Evolutionary conservation across 2,888 invertebrate species (phyloP).

Genomic region (Eupithecia pulchellata): DNA sequence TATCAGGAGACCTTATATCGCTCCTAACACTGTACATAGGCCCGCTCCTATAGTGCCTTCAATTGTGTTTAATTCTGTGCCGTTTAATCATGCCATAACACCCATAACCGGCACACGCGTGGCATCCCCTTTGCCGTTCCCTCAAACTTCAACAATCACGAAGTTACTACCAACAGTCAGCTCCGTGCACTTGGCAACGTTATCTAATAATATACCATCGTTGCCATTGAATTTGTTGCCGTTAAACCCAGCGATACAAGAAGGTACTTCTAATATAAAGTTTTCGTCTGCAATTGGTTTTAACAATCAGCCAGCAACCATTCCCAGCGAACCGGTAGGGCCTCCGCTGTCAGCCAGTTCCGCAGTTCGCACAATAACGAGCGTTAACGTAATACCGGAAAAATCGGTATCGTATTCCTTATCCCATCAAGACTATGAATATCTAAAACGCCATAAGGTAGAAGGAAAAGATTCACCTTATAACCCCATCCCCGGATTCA

Average conservation of each 20-base stretch:
- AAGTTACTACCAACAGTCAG: neutral
- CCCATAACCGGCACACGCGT: neutral
- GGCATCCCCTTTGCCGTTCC: neutral
- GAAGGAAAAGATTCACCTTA: constrained; percentile 39
- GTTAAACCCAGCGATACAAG: neutral
- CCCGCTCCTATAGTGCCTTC: neutral
- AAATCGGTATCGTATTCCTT: constrained; percentile 51
- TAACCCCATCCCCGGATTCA: constrained; percentile 28
- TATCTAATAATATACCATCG: neutral
- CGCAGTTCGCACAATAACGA: neutral
- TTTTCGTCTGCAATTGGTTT: neutral
- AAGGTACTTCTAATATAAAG: neutral
- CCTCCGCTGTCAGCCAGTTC: constrained; percentile 2
- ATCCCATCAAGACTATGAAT: constrained; percentile 50
- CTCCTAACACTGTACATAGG: constrained; percentile 3
- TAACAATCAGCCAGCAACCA: neutral
- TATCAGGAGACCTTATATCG: neutral
- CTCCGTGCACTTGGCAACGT: neutral
- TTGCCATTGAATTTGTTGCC: neutral
- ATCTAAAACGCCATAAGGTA: constrained; percentile 49
- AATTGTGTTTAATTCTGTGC: constrained; percentile 5
- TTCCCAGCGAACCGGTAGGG: neutral
- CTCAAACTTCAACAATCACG: neutral
- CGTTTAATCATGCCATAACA: neutral
- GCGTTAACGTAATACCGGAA: constrained; percentile 32